These are phyloP conservation scores for Chiloscyllium plagiosum DNA, from an alignment of 2,113 vertebrate species.

Conservation along the genomic window DNA sequence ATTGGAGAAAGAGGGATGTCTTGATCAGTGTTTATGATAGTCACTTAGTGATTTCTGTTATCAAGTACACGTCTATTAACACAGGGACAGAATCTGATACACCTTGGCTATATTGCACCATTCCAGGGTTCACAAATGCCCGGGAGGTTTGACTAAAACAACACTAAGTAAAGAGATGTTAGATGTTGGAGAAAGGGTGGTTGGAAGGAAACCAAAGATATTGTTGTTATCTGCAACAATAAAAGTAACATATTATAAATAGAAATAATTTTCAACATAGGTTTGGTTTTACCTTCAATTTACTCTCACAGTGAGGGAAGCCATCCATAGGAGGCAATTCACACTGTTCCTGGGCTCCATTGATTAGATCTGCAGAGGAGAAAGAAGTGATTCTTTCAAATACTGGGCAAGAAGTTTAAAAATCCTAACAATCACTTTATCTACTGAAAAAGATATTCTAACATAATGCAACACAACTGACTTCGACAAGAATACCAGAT, in stretches of 20 bases:
- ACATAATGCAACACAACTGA: background rate
- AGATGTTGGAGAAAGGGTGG: no score
- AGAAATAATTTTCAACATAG: background rate
- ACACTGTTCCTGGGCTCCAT: conserved; percentile 96
- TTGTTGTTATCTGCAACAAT: background rate
- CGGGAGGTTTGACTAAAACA: background rate
- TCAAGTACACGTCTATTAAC: no score
- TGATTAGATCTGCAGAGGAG: conserved; percentile 76
- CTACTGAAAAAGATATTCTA: background rate
- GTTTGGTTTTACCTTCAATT: conserved; percentile 75
- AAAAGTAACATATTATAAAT: background rate
- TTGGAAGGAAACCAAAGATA: background rate
- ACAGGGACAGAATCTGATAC: no score
- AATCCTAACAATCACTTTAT: background rate
- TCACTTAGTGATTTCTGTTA: no score
- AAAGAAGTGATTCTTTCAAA: background rate
- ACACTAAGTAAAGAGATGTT: background rate
- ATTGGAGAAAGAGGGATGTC: no score
- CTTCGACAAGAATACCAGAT: background rate
- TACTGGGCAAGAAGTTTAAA: background rate
- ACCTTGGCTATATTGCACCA: no score
- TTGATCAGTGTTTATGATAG: no score
- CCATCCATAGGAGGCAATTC: conserved; percentile 92
- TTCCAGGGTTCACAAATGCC: background rate
- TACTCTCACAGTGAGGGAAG: conserved; percentile 94